Evolutionary conservation across 2,797 vertebrate genomes (phyloP).

Genomic region (Streptopelia turtur): DNA sequence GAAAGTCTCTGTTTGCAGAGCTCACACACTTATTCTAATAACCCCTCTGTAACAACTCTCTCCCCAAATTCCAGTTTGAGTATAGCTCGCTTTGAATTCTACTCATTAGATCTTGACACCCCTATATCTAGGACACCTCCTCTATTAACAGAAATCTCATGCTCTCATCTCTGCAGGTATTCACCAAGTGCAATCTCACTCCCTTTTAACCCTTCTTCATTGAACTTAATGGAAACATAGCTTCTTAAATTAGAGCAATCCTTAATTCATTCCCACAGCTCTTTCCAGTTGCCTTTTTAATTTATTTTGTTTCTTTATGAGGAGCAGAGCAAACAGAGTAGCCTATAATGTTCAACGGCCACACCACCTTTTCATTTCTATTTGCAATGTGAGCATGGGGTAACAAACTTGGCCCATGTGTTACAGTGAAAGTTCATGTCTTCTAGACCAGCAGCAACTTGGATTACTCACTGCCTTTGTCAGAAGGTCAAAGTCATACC

Average conservation of each 20-base stretch:
- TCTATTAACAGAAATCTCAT: neutral
- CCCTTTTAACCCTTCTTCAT: neutral
- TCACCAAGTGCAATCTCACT: neutral
- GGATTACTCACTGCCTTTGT: neutral
- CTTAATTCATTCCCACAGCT: neutral
- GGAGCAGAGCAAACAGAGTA: neutral
- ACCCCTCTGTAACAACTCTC: neutral
- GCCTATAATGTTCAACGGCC: neutral
- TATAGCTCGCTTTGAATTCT: neutral
- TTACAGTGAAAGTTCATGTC: neutral
- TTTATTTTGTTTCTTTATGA: neutral
- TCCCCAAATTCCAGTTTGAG: neutral
- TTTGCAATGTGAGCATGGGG: neutral
- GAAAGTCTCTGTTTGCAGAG: neutral
- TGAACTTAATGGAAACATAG: neutral
- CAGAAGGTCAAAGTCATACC: neutral
- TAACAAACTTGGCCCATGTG: fast-evolving
- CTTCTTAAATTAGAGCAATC: neutral
- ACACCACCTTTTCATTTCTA: neutral
- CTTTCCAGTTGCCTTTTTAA: neutral
- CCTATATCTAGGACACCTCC: neutral
- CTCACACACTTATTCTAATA: neutral
- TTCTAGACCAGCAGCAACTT: neutral
- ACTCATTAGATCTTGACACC: neutral
- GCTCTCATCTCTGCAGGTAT: neutral